Base-by-base conservation (phyloP, 2,888 invertebrate species). In the Patella ulyssiponensis region DNA sequence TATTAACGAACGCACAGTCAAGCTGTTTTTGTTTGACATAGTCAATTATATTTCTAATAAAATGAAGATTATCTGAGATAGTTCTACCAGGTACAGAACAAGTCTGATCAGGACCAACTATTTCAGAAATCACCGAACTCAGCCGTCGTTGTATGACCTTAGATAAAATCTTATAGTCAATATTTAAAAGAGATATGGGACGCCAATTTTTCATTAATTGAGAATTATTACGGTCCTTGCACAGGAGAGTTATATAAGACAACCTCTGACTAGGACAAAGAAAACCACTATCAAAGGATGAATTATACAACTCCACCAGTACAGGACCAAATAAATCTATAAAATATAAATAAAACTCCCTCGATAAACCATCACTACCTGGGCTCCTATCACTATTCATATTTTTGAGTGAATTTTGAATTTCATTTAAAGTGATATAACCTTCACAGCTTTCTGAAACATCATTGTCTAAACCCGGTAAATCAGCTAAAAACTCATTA, bases 281-380 rank as follows among this genome's bases (percentile, higher is more conserved):
- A 23, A 54, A n/a, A 51, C 74, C 75, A 20, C 58, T n/a, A n/a
- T 76, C 44, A 77, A 79, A 81, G 73, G 71, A 71, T 14, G 75
- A 56, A 64, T 79, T 69, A 44, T 72, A 72, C 12, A 80, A 27
- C 33, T 75, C 52, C 23, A 78, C 52, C n/a, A 83, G 69, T 0
- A 75, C 69, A 54, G 77, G 77, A n/a, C 64, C 51, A 54, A 84
- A 73, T 3, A 54, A 79, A 15, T 69, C 78, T 69, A 23, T 73
- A 79, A 74, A 81, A 80, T 20, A 27, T 2, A 74, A 52, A 73
- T 81, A 84, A 77, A 83, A 82, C 72, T 81, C 82, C 71, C 77
- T 81, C 27, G 82, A 64, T 3, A 84, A 56, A 9, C 84, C 83
- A 76, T 84, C 84, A 64, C 75, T 69, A 69, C 82, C 83, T 27